These are phyloP conservation scores for Tetanocera ferruginea DNA, from an alignment of 2,888 invertebrate species.

Conservation along the genomic window DNA sequence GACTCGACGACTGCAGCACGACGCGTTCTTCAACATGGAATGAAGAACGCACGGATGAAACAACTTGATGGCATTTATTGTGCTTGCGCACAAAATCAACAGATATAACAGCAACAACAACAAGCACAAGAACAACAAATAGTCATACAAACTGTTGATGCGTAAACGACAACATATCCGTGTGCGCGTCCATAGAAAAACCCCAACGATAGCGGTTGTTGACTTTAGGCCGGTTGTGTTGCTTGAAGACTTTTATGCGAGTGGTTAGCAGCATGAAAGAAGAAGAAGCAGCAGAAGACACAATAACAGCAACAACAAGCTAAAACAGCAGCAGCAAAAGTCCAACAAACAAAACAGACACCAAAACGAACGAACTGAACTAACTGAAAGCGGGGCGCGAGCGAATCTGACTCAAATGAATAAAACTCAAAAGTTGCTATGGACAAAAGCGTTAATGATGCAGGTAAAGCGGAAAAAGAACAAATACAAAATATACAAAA, in stretches of 20 bases:
- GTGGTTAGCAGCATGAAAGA: neutral
- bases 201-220: slow-evolving; percentile 30
- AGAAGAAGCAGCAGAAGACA: neutral
- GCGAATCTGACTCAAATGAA: neutral
- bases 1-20: neutral
- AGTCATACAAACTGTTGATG: slow-evolving; percentile 53
- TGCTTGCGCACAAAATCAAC: slow-evolving; percentile 37
- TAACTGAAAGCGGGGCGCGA: neutral
- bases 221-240: slow-evolving; percentile 22
- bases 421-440: slow-evolving; percentile 15
- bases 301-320: neutral
- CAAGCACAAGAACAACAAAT: slow-evolving; percentile 8
- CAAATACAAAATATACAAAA: too few species aligned
- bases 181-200: slow-evolving; percentile 14
- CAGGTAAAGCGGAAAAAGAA: neutral
- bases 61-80: slow-evolving; percentile 29
- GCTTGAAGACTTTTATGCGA: neutral
- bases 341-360: neutral
- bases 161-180: slow-evolving; percentile 48
- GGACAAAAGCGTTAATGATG: slow-evolving; percentile 36
- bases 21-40: neutral
- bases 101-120: slow-evolving; percentile 17
- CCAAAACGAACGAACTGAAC: neutral
- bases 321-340: neutral
- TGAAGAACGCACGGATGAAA: slow-evolving; percentile 9